Evolutionary conservation across 2,888 invertebrate genomes (phyloP), one percentile per base, ranked within the genome.

Genomic region (Malthinus seriepunctatus): DNA sequence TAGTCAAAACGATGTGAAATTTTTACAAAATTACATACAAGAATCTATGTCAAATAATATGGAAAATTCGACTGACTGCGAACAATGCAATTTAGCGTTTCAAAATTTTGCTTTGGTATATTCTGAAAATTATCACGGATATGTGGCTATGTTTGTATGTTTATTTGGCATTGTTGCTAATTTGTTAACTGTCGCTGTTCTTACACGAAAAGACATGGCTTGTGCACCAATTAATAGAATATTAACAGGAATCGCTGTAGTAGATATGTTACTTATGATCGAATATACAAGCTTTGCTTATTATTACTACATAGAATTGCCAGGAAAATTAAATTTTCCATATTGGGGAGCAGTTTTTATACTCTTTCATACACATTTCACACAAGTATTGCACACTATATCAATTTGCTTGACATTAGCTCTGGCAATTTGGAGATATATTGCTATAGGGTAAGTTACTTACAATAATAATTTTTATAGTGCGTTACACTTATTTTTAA

Each of bases 261-360:
- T 93, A 1, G 95, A 96, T 76, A 88, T 95, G 78, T 84, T 94
- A 66, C 91, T 95, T 31, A 95, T 96, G 88, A 78, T 94, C 75
- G 93, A 94, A 70, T 92, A 91, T 73, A 85, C 91, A 63, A 89
- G 90, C 3, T 90, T 88, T 72, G 85, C 87, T 3, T 82, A 86
- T 50, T 88, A 89, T 76, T 86, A 84, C 73, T 84, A 86, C 71
- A 80, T 87, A 72, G 83, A 88, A 58, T 77, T 86, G 45, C 86
- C 87, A 0, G 85, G 86, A 59, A 82, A 84, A 65, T 79, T 82
- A 34, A 84, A 85, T 68, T 89, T 87, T 80, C 86, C 89, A 0
- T 88, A 88, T 74, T 83, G 83, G 32, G 89, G 88, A 83, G 88
- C 90, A 0, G 85, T 87, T 7, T 90, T 88, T 71, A 84, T 90